Evolutionary conservation across 1,140 invertebrate genomes (phyloP).

Genomic region (Danaus melanippus): DNA sequence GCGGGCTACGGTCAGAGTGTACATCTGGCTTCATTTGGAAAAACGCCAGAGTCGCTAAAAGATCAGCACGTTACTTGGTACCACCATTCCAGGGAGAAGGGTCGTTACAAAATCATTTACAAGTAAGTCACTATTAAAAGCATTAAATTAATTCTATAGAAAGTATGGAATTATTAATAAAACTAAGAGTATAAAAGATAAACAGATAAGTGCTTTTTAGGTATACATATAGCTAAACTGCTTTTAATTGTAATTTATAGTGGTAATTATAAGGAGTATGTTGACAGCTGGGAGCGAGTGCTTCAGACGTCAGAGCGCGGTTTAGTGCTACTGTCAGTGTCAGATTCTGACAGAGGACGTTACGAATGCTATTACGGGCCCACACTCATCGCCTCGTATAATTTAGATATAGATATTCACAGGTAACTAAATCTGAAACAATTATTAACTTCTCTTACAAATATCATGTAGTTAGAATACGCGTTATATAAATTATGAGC

Average conservation of each 20-base stretch:
- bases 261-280: too few relatives aligned
- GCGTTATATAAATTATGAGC: too few relatives aligned
- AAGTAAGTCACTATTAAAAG: conserved; percentile 44
- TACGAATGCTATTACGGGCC: conserved; percentile 81
- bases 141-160: too few relatives aligned
- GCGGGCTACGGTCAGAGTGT: conserved; percentile 85
- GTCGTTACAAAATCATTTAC: conserved; percentile 71
- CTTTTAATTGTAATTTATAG: too few relatives aligned
- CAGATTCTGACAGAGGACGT: conserved; percentile 78
- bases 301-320: conserved; percentile 81
- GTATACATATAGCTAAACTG: background rate
- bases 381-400: conserved; percentile 78
- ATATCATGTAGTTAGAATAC: background rate
- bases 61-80: conserved; percentile 78
- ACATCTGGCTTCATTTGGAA: conserved; percentile 81
- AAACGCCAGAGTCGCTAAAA: conserved; percentile 78
- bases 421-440: conserved; percentile 50
- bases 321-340: conserved; percentile 79
- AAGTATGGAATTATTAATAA: too few relatives aligned
- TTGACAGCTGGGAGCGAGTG: conserved; percentile 76
- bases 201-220: background rate
- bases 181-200: too few relatives aligned
- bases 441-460: conserved; percentile 5
- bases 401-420: conserved; percentile 80
- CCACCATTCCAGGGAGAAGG: conserved; percentile 81